Evolutionary conservation across 2,888 invertebrate genomes (phyloP), one percentile per base, ranked within the genome.

Genomic region (Latrodectus hesperus): DNA sequence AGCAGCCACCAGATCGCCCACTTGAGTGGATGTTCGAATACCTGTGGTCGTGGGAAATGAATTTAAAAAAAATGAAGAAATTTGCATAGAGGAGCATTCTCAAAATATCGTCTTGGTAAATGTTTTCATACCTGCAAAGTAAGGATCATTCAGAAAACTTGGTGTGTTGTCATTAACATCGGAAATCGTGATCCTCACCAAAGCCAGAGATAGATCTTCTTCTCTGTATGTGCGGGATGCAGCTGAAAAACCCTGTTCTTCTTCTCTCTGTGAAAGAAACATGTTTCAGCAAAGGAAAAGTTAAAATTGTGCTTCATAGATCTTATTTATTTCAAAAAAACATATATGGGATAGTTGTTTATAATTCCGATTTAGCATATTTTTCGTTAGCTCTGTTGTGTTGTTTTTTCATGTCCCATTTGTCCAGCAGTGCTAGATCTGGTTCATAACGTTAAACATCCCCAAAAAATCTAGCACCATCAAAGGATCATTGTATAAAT

Each of bases 91-190:
- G 55, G 12, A 14, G 4, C 55, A 38, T 55, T 55, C 9, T 55
- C 16, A 55, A 38, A 38, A 38, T 38, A 3, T 38, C 38, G 38
- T 38, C 38, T 38, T 38, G 38, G 6, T 68, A 12, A 17, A 68
- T 9, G 0, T 10, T 26, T 14, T 6, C 91, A 90, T 91, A 93
- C 95, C 95, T 74, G 96, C 95, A 2, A 95, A 94, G 91, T 98
- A 98, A 89, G 94, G 94, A 60, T 95, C 94, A 12, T 95, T 94
- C 22, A 94, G 94, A 91, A 98, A 98, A 1, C 94, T 93, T 0
- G 98, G 98, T 1, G 95, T 94, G 92, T 98, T 96, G 92, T 98
- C 98, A 93, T 98, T 98, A 16, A 97, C 96, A 92, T 98, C 98
- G 71, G 96, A 94, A 9, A 96, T 94, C 73, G 94, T 94, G 52